Base-by-base conservation (phyloP, 2,113 vertebrate species). In the Coptodon bakossiorum region DNA sequence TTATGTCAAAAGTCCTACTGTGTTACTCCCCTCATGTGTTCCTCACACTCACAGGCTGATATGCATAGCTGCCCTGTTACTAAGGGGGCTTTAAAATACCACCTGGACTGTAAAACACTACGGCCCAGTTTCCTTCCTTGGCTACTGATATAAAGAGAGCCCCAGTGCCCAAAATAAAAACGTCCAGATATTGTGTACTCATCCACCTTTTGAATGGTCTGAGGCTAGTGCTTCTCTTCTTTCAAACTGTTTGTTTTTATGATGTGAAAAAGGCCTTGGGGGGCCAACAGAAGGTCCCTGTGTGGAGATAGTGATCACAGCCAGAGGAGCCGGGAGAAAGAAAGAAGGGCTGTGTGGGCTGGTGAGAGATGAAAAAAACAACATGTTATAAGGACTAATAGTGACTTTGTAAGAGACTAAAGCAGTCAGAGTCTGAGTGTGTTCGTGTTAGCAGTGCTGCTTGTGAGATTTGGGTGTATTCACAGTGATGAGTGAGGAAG, bases 211-310 rank as follows among this genome's bases (percentile, higher is more conserved):
- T 83, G 38, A 90, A 84, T 31, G 61, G 84, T 89, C 79, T 36
- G 81, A 82, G 82, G 40, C 80, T 31, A 14, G 40, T 24, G 16
- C 85, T 82, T 89, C 84, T 87, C 81, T 86, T 86, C 88, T 82
- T 90, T 94, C 91, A 61, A 88, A 91, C 76, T 87, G 91, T 94
- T 95, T 95, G 91, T 91, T 94, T 92, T 90, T 84, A 90, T 89
- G 85, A 93, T 91, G 88, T 90, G 85, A 93, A 92, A 93, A 90
- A 84, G 91, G 91, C 90, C 93, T 86, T 73, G 36, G 86, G 94
- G 91, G 94, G 91, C 86, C 73, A 76, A 90, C 91, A 93, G 87
- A 89, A 78, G 89, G 87, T 86, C 92, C 90, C 90, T 90, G 78
- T 87, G 91, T 92, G 88, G 82, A 92, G 86, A 93, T 92, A 88